phyloP scores from a whole-genome alignment of 2,113 vertebrate species.

The Alexandromys fortis region DNA sequence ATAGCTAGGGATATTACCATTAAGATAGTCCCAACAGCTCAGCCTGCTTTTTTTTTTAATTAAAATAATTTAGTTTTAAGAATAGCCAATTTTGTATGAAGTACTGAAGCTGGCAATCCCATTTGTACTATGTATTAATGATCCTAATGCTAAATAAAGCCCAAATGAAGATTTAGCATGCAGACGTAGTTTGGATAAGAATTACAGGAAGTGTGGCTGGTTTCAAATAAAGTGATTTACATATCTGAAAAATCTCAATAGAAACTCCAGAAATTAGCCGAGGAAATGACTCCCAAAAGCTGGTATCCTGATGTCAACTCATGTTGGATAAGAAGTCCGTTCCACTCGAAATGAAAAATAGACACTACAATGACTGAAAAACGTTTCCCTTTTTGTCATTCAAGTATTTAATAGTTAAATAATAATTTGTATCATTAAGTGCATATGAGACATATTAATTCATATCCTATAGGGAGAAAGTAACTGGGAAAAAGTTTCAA shows the following conservation, averaged over 20 bases:
- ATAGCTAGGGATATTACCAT: not conserved
- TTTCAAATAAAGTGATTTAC: conserved; percentile 10
- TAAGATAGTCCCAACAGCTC: not conserved
- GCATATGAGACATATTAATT: not conserved
- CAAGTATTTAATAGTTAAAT: conserved; percentile 6
- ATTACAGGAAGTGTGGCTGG: not conserved
- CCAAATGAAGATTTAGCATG: not conserved
- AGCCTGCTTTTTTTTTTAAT: not conserved
- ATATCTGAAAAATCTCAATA: not conserved
- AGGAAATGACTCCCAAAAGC: conserved; percentile 38
- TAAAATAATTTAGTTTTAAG: conserved; percentile 29
- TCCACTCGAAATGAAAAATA: conserved; percentile 1
- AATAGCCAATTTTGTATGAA: conserved; percentile 7
- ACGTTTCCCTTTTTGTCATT: not conserved
- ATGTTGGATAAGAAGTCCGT: not conserved
- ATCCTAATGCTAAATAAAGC: conserved; percentile 13
- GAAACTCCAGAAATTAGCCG: not conserved
- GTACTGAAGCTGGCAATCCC: not conserved
- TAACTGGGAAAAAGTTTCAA: not conserved
- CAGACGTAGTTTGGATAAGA: not conserved
- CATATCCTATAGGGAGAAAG: not conserved
- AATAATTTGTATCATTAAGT: not conserved
- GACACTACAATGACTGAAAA: not conserved
- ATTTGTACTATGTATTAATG: not conserved
- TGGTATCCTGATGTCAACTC: not conserved